Percentiles rank a stretch among this genome's conserved stretches.
phyloP scores from a whole-genome alignment of 2,113 vertebrate genomes.

The Petrocephalus zakoni region DNA sequence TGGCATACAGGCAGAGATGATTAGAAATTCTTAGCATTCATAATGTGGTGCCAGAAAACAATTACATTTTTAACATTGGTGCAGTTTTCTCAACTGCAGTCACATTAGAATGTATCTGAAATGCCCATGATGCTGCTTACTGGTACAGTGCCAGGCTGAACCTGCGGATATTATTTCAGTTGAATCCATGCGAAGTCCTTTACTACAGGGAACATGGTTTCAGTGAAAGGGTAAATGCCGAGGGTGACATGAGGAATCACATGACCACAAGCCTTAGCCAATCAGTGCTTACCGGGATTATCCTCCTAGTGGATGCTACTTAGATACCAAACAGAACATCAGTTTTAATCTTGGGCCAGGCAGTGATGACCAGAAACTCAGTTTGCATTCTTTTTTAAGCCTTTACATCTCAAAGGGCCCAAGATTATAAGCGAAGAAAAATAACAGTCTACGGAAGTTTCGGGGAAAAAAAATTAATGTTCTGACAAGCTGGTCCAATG shows the following conservation, averaged over 20 bases:
- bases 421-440: background rate
- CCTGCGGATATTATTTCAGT: background rate
- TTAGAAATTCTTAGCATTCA: background rate
- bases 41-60: background rate
- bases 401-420: background rate
- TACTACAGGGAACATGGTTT: background rate
- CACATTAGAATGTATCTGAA: background rate
- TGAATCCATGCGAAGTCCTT: conserved; percentile 6
- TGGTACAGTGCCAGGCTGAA: background rate
- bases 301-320: conserved; percentile 44
- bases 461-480: background rate
- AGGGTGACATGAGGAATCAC: background rate
- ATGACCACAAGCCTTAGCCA: conserved; percentile 16
- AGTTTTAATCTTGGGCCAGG: conserved; percentile 33
- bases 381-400: background rate
- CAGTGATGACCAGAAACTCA: background rate
- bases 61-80: background rate
- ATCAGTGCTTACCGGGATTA: conserved; percentile 46
- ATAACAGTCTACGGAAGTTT: background rate
- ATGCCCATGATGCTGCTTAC: background rate
- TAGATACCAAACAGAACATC: conserved; percentile 42
- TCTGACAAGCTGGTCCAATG: background rate
- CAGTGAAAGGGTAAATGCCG: background rate
- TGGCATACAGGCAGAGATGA: background rate
- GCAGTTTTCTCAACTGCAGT: background rate